phyloP scores from a whole-genome alignment of 2,888 invertebrate species.

The Mechanitis mazaeus region DNA sequence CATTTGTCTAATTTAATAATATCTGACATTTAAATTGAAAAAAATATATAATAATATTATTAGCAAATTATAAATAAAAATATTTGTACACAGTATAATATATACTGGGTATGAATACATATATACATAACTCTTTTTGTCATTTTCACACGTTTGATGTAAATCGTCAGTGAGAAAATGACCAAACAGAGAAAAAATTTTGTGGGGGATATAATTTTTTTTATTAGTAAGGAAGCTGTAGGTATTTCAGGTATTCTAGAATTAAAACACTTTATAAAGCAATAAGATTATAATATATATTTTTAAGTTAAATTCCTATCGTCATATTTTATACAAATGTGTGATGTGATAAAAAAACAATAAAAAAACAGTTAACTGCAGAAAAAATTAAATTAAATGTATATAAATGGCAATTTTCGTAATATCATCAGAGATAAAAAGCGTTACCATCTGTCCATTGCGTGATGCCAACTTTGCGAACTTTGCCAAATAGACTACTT shows the following conservation, averaged over 20 bases:
- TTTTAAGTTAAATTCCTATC: background rate
- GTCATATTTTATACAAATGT: background rate
- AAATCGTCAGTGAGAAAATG: too few species aligned
- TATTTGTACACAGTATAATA: too few species aligned
- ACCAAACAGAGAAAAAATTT: too few species aligned
- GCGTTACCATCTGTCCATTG: conserved; percentile 32
- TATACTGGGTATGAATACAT: too few species aligned
- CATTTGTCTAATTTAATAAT: conserved; percentile 17
- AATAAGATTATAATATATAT: background rate
- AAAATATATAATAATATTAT: background rate
- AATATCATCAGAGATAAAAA: conserved; percentile 34
- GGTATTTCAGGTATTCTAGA: background rate
- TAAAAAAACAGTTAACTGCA: conserved; percentile 20
- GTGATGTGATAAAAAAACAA: conserved; percentile 5
- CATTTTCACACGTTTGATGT: too few species aligned
- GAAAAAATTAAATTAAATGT: conserved; percentile 31
- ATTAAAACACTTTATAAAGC: background rate
- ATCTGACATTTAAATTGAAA: background rate
- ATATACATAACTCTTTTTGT: too few species aligned
- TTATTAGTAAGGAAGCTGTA: too few species aligned
- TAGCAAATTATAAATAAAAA: too few species aligned
- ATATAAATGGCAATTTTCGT: conserved; percentile 32
- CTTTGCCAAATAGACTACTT: conserved; percentile 33
- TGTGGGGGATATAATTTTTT: too few species aligned
- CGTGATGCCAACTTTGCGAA: conserved; percentile 32